phyloP scores from a whole-genome alignment of 2,797 vertebrate species.

The Poecilia velifera region DNA sequence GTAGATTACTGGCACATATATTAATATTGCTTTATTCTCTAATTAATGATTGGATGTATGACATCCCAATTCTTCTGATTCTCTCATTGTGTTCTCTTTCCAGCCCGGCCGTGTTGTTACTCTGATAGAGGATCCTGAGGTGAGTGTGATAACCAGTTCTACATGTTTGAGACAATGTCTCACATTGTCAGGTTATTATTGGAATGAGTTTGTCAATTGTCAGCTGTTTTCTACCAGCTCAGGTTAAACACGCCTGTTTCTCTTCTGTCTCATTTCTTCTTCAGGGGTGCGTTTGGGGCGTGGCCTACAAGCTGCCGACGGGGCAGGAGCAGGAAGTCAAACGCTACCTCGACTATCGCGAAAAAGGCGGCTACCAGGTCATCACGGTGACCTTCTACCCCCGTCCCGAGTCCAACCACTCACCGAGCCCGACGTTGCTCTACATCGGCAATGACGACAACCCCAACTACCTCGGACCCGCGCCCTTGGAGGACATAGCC shows the following conservation, averaged over 20 bases:
- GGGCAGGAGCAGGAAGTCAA: constrained; percentile 94
- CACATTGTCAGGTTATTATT: neutral
- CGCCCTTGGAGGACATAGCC: constrained; percentile 94
- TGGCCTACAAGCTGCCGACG: constrained; percentile 92
- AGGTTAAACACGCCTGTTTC: neutral
- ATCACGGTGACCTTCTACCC: constrained; percentile 89
- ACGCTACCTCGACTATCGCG: constrained; percentile 92
- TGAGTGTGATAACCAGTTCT: constrained; percentile 54
- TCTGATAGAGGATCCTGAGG: constrained; percentile 93
- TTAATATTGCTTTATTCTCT: neutral
- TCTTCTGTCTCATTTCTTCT: neutral
- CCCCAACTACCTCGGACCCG: constrained; percentile 95
- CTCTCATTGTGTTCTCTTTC: constrained; percentile 5
- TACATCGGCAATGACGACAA: constrained; percentile 94
- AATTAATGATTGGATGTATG: neutral
- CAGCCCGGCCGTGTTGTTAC: constrained; percentile 99
- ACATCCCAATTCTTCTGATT: neutral
- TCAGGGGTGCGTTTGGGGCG: constrained; percentile 95
- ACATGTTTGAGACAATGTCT: neutral
- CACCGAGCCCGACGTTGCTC: constrained; percentile 82
- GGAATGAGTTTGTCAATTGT: neutral
- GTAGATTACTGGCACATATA: neutral
- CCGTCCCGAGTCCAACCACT: constrained; percentile 58
- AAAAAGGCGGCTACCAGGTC: constrained; percentile 95
- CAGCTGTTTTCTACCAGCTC: neutral